A percentile compares a stretch with the other conserved stretches of the same genome.
Conservation (phyloP, 2,113 vertebrate genomes). For the Hippolais icterina region DNA sequence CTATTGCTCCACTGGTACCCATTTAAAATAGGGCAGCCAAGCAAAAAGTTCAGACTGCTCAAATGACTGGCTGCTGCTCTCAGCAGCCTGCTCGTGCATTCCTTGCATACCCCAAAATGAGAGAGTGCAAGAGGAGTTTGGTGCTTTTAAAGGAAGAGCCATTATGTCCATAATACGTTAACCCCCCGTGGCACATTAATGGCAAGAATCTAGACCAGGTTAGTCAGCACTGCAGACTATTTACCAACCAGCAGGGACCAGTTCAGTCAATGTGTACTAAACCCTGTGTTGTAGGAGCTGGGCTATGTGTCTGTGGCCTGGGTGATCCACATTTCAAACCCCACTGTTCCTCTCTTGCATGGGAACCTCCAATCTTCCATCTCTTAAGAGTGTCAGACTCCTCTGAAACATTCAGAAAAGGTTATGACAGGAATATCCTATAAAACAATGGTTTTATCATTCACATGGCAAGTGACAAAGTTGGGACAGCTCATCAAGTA, state of each 20-base stretch:
- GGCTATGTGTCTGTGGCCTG: not conserved
- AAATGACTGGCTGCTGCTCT: not conserved
- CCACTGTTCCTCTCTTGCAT: not conserved
- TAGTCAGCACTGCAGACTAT: not conserved
- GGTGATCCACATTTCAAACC: not conserved
- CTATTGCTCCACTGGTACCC: conserved; percentile 9
- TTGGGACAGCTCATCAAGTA: not conserved
- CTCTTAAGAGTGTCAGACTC: not conserved
- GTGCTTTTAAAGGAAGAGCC: not conserved
- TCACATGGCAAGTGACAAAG: not conserved
- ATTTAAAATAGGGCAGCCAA: conserved; percentile 42
- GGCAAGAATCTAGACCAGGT: not conserved
- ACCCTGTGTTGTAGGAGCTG: rapidly evolving
- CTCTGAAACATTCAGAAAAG: not conserved
- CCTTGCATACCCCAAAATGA: conserved; percentile 1
- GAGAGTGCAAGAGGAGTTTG: not conserved
- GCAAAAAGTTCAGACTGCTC: conserved; percentile 5
- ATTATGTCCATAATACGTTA: not conserved
- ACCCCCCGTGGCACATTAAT: not conserved
- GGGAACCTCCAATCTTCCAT: not conserved
- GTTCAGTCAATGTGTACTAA: not conserved
- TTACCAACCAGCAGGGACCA: not conserved
- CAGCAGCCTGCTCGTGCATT: conserved; percentile 5
- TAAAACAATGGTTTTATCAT: not conserved
- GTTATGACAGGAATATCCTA: not conserved